A percentile compares a stretch with the other conserved stretches of the same genome.
phyloP scores from a whole-genome alignment of 2,797 vertebrate genomes.

The Anas flavirostris region DNA sequence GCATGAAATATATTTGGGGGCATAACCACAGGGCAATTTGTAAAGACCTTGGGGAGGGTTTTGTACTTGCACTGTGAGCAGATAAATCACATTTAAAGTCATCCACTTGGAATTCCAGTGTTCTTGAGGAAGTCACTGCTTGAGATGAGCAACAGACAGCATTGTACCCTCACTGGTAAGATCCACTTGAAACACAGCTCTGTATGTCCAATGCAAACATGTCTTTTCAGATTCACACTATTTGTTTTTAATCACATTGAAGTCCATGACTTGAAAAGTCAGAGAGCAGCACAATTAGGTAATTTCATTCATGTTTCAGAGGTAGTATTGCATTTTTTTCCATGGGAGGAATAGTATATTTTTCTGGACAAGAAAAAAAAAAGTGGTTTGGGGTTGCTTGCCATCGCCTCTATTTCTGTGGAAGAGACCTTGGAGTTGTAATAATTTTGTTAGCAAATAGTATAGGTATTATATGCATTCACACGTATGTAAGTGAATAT shows the following conservation, averaged over 20 bases:
- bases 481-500: no score
- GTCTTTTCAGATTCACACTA: rapidly evolving
- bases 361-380: neutral
- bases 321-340: neutral
- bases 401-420: neutral
- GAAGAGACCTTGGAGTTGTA: neutral
- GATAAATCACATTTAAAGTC: constrained; percentile 53
- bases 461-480: neutral
- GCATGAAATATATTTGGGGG: constrained; percentile 50
- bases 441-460: neutral
- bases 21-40: constrained; percentile 25
- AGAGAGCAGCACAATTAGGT: neutral
- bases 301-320: neutral
- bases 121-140: constrained; percentile 13
- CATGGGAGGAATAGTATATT: neutral
- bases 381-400: neutral
- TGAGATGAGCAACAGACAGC: neutral
- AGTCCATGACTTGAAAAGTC: neutral
- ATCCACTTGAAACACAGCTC: neutral
- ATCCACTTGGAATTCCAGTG: constrained; percentile 33
- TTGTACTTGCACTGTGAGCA: constrained; percentile 23
- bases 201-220: neutral
- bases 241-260: neutral
- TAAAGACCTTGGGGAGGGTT: constrained; percentile 32
- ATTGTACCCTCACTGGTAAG: neutral